These are phyloP conservation scores for Pseudolaguvia tuberculata DNA, from an alignment of 2,113 vertebrate genomes.

Conservation along the genomic window DNA sequence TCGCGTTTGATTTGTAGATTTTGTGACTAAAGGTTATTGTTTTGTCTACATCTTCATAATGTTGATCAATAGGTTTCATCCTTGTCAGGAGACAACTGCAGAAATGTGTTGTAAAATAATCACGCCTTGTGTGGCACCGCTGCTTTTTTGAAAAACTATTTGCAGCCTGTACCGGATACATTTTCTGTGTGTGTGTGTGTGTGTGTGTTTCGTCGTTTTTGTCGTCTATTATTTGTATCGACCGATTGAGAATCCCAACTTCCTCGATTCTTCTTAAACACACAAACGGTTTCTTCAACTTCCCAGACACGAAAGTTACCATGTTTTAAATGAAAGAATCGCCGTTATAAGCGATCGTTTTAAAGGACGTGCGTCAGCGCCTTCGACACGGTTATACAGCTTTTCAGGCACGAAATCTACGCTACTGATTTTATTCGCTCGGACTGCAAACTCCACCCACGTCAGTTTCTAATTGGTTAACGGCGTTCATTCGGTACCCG, in stretches of 20 bases:
- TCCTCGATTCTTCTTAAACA: background rate
- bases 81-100: background rate
- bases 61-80: background rate
- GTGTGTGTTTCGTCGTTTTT: background rate
- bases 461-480: slow-evolving; percentile 21
- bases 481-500: background rate
- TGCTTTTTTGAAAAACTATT: background rate
- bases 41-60: background rate
- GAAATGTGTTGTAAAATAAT: background rate
- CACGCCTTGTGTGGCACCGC: background rate
- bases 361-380: slow-evolving; percentile 14
- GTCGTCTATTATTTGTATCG: background rate
- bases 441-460: slow-evolving; percentile 9
- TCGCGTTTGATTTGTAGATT: slow-evolving; percentile 1
- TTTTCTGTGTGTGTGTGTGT: background rate
- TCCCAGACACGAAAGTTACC: background rate
- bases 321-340: background rate
- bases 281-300: background rate
- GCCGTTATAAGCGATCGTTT: background rate
- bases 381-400: background rate
- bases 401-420: slow-evolving; percentile 2
- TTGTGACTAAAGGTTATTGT: background rate
- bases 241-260: background rate
- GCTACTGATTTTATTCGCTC: slow-evolving; percentile 20
- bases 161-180: background rate